A percentile compares a stretch with the other conserved stretches of the same genome.
phyloP scores from a whole-genome alignment of 1,140 invertebrate genomes.

The Ectropis grisescens region DNA sequence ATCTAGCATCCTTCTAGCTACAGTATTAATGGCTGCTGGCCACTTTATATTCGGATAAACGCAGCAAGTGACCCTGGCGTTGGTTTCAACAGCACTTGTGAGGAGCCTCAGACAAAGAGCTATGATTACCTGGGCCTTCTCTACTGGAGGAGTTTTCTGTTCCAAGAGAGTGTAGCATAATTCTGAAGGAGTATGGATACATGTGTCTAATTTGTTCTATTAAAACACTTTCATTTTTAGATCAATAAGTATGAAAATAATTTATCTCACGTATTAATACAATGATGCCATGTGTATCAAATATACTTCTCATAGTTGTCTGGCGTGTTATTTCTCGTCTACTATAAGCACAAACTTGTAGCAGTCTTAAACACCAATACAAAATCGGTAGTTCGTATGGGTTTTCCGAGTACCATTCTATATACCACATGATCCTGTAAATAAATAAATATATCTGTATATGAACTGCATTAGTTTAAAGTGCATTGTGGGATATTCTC shows the following conservation, averaged over 20 bases:
- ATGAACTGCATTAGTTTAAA: too few relatives aligned
- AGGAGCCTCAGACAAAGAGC: conserved; percentile 27
- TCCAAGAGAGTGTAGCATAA: conserved; percentile 30
- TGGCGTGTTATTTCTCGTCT: conserved; percentile 1
- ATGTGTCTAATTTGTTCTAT: too few relatives aligned
- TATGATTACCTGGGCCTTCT: conserved; percentile 34
- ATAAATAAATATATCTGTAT: too few relatives aligned
- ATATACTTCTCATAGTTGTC: conserved; percentile 19
- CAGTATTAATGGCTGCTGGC: conserved; percentile 19
- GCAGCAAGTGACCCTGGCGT: conserved; percentile 18
- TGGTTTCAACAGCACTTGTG: conserved; percentile 16
- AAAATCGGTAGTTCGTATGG: conserved; percentile 37
- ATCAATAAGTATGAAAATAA: too few relatives aligned
- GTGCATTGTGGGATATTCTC: too few relatives aligned
- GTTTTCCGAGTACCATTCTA: conserved; percentile 49
- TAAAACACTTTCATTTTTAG: too few relatives aligned
- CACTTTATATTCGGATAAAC: conserved; percentile 40
- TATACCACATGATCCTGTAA: conserved; percentile 49
- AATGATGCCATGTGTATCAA: conserved; percentile 41
- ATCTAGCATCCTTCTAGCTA: conserved; percentile 27
- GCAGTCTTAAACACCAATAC: conserved; percentile 46
- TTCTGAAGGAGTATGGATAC: conserved; percentile 17
- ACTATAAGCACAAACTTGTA: conserved; percentile 20
- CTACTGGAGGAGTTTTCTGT: conserved; percentile 31
- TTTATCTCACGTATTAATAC: conserved; percentile 47